Base-by-base conservation (phyloP, 1,140 invertebrate species). In the Drosophila navojoa region DNA sequence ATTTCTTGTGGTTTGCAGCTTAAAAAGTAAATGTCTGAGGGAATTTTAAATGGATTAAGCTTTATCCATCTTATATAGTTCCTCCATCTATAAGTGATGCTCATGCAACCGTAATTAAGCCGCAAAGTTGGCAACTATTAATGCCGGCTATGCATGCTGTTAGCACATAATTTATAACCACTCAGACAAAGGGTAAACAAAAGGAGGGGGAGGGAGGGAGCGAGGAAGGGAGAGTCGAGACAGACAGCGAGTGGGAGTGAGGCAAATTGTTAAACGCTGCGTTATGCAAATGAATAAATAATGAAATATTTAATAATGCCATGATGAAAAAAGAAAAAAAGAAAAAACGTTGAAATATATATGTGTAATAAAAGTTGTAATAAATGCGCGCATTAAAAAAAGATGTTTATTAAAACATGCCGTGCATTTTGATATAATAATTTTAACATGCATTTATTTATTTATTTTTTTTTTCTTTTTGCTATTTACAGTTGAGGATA, bases 261-360 rank as follows among this genome's bases (percentile, higher is more conserved):
- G 5, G n/a, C 13, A 35, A 35, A 32, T 55, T 57, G 38, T 45
- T 45, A 45, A 45, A 45, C 40, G 40, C 13, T 64, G 29, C 50
- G 27, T 52, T 60, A 42, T 76, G 68, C 40, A 52, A 64, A 68
- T 85, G 75, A 68, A 78, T 87, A 78, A 81, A 79, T 87, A 87
- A 86, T 86, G 42, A 55, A 57, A 81, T 87, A 79, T 86, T 86
- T 68, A 81, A 87, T 78, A 81, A 85, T 77, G 74, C 63, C 52
- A 73, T 52, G 75, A 54, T 68, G 60, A 71, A 68, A 79, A 22
- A 13, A 32, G 35, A 54, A 16, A n/a, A 22, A 16, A 42, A 32
- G 11, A 15, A 50, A 44, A 11, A 45, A 22, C 7, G 5, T 19
- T 5, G 59, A 58, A 44, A 25, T 4, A 64, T 42, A 42, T 68